Evolutionary conservation across 2,888 invertebrate species (phyloP), one percentile per base, ranked within the genome.

Genomic region (Vanessa cardui): DNA sequence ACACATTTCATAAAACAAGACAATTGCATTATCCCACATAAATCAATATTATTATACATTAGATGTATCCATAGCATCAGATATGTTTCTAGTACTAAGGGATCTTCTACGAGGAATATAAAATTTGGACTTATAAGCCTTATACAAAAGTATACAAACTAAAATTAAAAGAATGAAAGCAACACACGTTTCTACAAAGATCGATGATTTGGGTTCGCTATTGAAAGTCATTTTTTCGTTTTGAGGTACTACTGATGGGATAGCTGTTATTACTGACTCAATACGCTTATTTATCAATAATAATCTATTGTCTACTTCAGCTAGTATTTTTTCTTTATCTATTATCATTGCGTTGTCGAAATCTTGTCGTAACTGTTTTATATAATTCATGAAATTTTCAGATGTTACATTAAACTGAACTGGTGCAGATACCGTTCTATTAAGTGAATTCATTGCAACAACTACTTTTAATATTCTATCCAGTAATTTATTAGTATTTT

Each of bases 1-100:
- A 39, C 12, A 39, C 9, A 39, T 39, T 12, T 16, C 26, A 54
- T 54, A 7, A 16, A 12, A 31, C 31, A n/a, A 54, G 1, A 54
- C 0, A 6, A n/a, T n/a, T 31, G 39, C 12, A 12, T 9, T 39
- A 12, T 39, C 9, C 39, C 9, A 26, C 26, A 50, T 21, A 21
- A 26, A 31, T n/a, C 1, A 6, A 54, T 31, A 47, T 20, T 66
- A 58, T 63, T 76, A 84, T 61, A 84, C 72, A 61, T 74, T 69
- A 2, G 83, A 83, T 63, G 76, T 78, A 44, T 83, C 83, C 77
- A 83, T 83, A 6, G 80, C 76, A 21, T 76, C 79, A 0, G 82
- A 76, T 47, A 85, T 73, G 26, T 80, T 77, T 0, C 80, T 77
- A 18, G 82, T 83, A 68, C 83, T 84, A 1, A 78, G 56, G 15